phyloP scores from a whole-genome alignment of 2,113 vertebrate genomes.

The Nettapus auritus region DNA sequence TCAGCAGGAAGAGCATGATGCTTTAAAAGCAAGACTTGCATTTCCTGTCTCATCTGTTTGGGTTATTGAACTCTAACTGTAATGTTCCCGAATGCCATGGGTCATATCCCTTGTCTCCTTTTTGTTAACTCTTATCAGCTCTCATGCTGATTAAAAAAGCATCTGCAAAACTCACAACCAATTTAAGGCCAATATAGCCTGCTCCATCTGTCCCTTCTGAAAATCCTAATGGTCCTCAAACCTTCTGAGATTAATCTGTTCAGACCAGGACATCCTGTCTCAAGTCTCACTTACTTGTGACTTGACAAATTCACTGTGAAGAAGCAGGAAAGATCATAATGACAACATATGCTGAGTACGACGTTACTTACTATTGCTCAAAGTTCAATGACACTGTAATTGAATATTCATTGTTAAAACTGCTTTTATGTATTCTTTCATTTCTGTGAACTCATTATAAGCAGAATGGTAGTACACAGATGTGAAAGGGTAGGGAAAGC shows the following conservation, averaged over 20 bases:
- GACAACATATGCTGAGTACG: neutral
- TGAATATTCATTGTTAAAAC: neutral
- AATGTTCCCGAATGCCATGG: neutral
- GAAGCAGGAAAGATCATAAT: neutral
- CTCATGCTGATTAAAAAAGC: neutral
- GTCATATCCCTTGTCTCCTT: neutral
- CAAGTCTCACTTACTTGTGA: neutral
- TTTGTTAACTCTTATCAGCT: neutral
- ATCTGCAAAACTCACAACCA: neutral
- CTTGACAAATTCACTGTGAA: neutral
- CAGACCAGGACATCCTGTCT: neutral
- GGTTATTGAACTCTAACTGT: neutral
- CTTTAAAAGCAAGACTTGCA: neutral
- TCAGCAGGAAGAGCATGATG: neutral
- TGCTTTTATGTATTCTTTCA: neutral
- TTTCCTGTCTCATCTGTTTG: neutral
- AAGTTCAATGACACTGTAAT: neutral
- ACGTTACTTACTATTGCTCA: neutral
- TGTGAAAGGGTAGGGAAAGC: neutral
- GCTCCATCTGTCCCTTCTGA: neutral
- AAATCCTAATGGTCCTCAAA: neutral
- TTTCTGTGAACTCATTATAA: neutral
- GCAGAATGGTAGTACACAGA: neutral
- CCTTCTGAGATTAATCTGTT: neutral
- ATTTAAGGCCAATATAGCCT: neutral